Evolutionary conservation across 1,140 invertebrate genomes (phyloP).

Genomic region (Propsilocerus akamusi): DNA sequence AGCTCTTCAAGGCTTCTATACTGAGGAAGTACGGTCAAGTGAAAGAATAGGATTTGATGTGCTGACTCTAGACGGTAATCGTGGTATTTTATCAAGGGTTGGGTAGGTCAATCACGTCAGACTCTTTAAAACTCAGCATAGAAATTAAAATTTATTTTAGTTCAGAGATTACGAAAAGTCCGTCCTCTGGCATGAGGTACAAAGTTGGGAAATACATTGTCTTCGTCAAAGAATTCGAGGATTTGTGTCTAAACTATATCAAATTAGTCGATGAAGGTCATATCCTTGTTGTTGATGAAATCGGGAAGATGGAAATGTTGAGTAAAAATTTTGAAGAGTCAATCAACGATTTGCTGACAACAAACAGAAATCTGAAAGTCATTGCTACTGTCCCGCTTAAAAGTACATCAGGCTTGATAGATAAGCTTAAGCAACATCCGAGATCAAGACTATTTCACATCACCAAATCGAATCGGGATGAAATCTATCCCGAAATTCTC

Average conservation of each 20-base stretch:
- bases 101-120: constrained; percentile 17
- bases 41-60: constrained; percentile 39
- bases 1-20: constrained; percentile 37
- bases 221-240: constrained; percentile 35
- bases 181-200: constrained; percentile 7
- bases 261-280: constrained; percentile 18
- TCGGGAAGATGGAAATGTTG: constrained; percentile 49
- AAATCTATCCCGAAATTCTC: background rate
- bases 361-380: constrained; percentile 15
- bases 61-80: constrained; percentile 27
- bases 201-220: constrained; percentile 39
- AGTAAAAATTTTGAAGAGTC: constrained; percentile 30
- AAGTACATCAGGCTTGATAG: constrained; percentile 3
- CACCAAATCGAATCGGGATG: constrained; percentile 8
- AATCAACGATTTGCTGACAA: constrained; percentile 22
- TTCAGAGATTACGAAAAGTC: constrained; percentile 4
- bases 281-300: constrained; percentile 38
- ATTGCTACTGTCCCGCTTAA: constrained; percentile 33
- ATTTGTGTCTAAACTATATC: constrained; percentile 9
- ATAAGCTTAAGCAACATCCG: constrained; percentile 5
- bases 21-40: constrained; percentile 33
- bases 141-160: constrained; percentile 7
- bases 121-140: background rate
- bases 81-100: constrained; percentile 27
- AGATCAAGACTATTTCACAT: constrained; percentile 6